Conservation (phyloP, 2,113 vertebrate genomes). For the Colinus virginianus region DNA sequence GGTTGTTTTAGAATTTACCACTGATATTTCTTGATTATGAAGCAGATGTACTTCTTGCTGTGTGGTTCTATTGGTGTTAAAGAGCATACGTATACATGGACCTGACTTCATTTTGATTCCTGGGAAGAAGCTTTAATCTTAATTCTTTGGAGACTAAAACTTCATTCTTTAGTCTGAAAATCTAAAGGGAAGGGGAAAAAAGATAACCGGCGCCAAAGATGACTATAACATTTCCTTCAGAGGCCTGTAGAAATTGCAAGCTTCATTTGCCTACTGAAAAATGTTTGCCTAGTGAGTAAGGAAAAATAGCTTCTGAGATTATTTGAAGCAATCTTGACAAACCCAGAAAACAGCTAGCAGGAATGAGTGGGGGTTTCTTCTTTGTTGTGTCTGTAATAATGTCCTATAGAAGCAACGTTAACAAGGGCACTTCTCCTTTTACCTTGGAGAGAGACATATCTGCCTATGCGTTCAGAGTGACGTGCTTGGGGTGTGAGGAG, state of each 20-base stretch:
- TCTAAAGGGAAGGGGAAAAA: not conserved
- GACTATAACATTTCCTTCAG: not conserved
- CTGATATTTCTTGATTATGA: not conserved
- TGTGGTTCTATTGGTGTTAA: not conserved
- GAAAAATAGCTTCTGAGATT: slow-evolving; percentile 44
- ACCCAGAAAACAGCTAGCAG: not conserved
- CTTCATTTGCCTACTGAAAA: slow-evolving; percentile 10
- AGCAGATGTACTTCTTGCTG: not conserved
- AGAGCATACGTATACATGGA: fast-evolving
- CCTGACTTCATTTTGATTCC: not conserved
- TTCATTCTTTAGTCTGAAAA: not conserved
- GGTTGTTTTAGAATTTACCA: not conserved
- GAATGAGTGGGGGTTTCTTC: not conserved
- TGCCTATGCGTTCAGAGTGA: not conserved
- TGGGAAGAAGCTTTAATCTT: not conserved
- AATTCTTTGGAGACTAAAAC: not conserved
- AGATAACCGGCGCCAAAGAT: not conserved
- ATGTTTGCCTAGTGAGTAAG: slow-evolving; percentile 36
- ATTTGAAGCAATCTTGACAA: not conserved
- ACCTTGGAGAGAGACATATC: not conserved
- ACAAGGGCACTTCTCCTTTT: not conserved
- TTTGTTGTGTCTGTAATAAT: not conserved
- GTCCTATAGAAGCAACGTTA: not conserved
- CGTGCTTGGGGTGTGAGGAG: not conserved
- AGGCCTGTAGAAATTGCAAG: slow-evolving; percentile 43